A percentile compares a stretch with the other conserved stretches of the same genome.
Conservation (phyloP, 2,113 vertebrate genomes). For the Paedocypris sp. region DNA sequence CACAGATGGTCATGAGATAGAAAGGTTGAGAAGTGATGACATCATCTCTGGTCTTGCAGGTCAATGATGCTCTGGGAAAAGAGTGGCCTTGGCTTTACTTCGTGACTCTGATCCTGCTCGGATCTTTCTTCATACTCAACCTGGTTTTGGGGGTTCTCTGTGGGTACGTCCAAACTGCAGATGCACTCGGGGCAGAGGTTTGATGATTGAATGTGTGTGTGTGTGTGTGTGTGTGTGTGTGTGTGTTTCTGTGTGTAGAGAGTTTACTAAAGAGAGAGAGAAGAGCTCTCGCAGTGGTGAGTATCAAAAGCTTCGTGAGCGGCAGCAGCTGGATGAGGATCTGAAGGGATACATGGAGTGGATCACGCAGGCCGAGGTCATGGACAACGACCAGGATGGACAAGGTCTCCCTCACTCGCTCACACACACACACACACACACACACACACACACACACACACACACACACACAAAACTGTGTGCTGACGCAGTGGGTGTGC, state of each 20-base stretch:
- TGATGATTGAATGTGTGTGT: too few relatives aligned
- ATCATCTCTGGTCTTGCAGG: too few relatives aligned
- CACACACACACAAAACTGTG: not conserved
- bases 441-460: not conserved
- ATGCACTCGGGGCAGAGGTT: too few relatives aligned
- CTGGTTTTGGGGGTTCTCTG: conserved; percentile 81
- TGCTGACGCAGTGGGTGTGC: not conserved
- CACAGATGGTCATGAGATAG: too few relatives aligned
- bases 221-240: too few relatives aligned
- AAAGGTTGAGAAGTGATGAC: too few relatives aligned
- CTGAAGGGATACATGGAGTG: conserved; percentile 91
- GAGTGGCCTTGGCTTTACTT: conserved; percentile 95
- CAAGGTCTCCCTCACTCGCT: too few relatives aligned
- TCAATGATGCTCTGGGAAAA: conserved; percentile 88
- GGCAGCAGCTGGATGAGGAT: conserved; percentile 87
- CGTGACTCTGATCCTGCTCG: conserved; percentile 81
- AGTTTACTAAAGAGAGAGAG: conserved; percentile 89
- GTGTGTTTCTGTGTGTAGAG: conserved; percentile 47
- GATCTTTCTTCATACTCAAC: conserved; percentile 88
- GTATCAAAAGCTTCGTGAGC: conserved; percentile 82
- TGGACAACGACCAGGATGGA: conserved; percentile 71
- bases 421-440: not conserved
- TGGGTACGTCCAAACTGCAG: conserved; percentile 60
- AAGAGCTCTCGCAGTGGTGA: conserved; percentile 86
- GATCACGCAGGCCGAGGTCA: conserved; percentile 88